These are phyloP conservation scores for Asbolus verrucosus DNA, from an alignment of 1,140 invertebrate species.

Conservation along the genomic window DNA sequence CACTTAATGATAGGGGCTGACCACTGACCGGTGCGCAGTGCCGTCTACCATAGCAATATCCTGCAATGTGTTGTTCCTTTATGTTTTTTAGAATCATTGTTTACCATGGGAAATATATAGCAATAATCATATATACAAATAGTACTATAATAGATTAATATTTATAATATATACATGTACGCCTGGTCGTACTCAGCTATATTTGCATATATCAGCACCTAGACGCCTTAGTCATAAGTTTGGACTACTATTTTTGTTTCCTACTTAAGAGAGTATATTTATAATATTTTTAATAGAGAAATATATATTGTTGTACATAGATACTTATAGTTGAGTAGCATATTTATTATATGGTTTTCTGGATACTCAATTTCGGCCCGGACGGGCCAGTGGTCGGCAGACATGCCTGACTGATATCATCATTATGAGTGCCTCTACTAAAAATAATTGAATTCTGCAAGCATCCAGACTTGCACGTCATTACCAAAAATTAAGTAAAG, in stretches of 20 bases:
- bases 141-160: conserved; percentile 53
- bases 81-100: conserved; percentile 51
- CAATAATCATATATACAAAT: conserved; percentile 63
- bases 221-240: conserved; percentile 61
- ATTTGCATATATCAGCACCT: conserved; percentile 59
- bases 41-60: conserved; percentile 48
- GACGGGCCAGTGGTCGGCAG: conserved; percentile 48
- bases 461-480: conserved; percentile 9
- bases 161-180: conserved; percentile 47
- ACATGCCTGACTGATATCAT: conserved; percentile 43
- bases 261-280: conserved; percentile 66
- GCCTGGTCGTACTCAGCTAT: conserved; percentile 21
- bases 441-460: no score
- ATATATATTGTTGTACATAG: conserved; percentile 63
- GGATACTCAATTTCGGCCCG: conserved; percentile 31
- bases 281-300: conserved; percentile 66
- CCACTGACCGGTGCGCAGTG: conserved; percentile 53
- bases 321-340: conserved; percentile 54
- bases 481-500: conserved; percentile 4
- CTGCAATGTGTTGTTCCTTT: conserved; percentile 49
- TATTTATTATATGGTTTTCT: conserved; percentile 52
- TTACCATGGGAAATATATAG: conserved; percentile 61
- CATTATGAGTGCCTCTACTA: conserved; percentile 47
- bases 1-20: conserved; percentile 46
- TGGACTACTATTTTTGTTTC: conserved; percentile 63